Evolutionary conservation across 23 tunicate genomes (phyloP).

Genomic region (Halocynthia roretzi): DNA sequence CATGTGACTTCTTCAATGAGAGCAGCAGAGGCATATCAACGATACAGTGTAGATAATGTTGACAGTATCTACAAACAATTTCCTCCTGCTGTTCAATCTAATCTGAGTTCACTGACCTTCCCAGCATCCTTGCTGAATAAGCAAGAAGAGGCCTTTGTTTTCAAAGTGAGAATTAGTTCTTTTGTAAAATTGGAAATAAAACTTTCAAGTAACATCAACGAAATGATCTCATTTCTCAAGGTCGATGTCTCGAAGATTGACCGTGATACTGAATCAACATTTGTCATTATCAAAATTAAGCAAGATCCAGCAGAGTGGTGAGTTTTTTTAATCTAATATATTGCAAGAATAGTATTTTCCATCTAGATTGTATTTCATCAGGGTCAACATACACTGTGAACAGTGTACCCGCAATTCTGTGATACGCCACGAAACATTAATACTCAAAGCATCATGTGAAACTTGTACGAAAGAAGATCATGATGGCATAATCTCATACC

Average conservation of each 20-base stretch:
- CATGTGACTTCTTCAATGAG: not conserved
- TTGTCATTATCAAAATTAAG: not conserved
- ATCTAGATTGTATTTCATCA: not conserved
- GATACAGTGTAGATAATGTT: not conserved
- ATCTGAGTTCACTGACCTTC: not conserved
- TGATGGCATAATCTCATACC: not conserved
- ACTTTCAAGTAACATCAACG: too few species aligned
- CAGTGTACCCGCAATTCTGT: conserved; percentile 1
- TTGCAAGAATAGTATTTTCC: not conserved
- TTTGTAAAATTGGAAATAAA: too few species aligned
- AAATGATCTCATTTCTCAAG: not conserved
- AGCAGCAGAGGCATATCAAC: conserved; percentile 9
- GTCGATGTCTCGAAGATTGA: not conserved
- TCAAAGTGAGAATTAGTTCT: not conserved
- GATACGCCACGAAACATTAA: conserved; percentile 3
- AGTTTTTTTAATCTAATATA: not conserved
- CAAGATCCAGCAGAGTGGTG: not conserved
- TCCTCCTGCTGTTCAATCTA: not conserved
- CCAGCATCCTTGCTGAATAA: conserved; percentile 6
- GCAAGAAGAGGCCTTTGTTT: conserved; percentile 5
- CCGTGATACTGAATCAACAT: not conserved
- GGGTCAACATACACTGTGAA: conserved; percentile 6
- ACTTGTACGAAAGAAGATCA: not conserved
- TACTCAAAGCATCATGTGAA: conserved; percentile 13
- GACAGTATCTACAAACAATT: not conserved